Evolutionary conservation across 2,113 vertebrate species (phyloP).

Genomic region (Thermophis baileyi): DNA sequence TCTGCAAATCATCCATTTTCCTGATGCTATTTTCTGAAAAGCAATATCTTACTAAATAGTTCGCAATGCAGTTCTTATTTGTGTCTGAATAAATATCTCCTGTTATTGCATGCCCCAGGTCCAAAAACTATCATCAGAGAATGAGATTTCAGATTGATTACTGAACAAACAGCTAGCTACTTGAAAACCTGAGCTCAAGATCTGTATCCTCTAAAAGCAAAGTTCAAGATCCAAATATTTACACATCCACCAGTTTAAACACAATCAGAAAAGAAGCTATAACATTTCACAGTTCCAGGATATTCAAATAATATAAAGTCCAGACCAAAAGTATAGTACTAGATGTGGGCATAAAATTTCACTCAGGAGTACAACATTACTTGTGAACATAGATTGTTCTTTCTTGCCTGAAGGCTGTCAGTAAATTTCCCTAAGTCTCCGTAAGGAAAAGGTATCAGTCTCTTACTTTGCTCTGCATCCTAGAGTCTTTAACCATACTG

Average conservation of each 20-base stretch:
- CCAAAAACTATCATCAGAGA: not conserved
- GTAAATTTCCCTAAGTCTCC: not conserved
- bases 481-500: not conserved
- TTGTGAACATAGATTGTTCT: not conserved
- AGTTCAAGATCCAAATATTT: not conserved
- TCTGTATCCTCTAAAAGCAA: not conserved
- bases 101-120: not conserved
- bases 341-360: not conserved
- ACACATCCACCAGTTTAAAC: not conserved
- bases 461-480: not conserved
- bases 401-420: not conserved
- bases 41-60: not conserved
- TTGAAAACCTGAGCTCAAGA: not conserved
- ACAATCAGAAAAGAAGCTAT: not conserved
- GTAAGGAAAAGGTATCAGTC: not conserved
- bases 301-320: not conserved
- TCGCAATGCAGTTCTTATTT: not conserved
- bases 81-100: not conserved
- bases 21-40: not conserved
- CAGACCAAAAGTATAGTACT: not conserved
- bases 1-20: not conserved
- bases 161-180: not conserved
- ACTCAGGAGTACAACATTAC: not conserved
- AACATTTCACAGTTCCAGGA: not conserved
- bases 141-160: not conserved